Conservation (phyloP, 2,113 vertebrate species). For the Mugil cephalus region DNA sequence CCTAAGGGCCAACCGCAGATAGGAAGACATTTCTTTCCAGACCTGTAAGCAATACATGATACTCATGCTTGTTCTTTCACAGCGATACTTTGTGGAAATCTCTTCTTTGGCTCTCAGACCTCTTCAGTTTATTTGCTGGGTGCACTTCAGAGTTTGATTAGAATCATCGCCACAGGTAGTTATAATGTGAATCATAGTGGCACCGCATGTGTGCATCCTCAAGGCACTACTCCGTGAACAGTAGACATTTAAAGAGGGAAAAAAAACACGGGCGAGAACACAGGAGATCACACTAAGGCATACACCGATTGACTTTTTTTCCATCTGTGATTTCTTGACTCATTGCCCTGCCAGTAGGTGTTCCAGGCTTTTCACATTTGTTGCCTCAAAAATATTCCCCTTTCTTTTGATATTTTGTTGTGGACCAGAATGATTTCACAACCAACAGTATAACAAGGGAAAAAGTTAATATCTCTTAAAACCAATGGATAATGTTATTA, state of each 20-base stretch:
- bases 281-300: conserved; percentile 62
- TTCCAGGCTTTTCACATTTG: conserved; percentile 63
- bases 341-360: conserved; percentile 66
- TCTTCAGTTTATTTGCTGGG: conserved; percentile 61
- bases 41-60: conserved; percentile 33
- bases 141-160: conserved; percentile 73
- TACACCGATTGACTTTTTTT: conserved; percentile 64
- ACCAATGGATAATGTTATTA: conserved; percentile 14
- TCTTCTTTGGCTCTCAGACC: conserved; percentile 51
- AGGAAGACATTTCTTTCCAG: conserved; percentile 24
- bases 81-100: conserved; percentile 55
- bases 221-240: conserved; percentile 67
- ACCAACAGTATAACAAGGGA: conserved; percentile 36
- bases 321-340: conserved; percentile 72
- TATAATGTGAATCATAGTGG: conserved; percentile 75
- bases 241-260: conserved; percentile 59
- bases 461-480: conserved; percentile 24
- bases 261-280: conserved; percentile 58
- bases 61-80: conserved; percentile 28
- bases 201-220: conserved; percentile 71
- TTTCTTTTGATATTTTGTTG: conserved; percentile 50
- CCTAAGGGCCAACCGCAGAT: conserved; percentile 29
- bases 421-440: conserved; percentile 54
- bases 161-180: conserved; percentile 75
- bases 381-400: conserved; percentile 59